Percentiles rank a stretch among this genome's conserved stretches.
Conservation (phyloP, 2,113 vertebrate species). For the Erythrolamprus reginae region DNA sequence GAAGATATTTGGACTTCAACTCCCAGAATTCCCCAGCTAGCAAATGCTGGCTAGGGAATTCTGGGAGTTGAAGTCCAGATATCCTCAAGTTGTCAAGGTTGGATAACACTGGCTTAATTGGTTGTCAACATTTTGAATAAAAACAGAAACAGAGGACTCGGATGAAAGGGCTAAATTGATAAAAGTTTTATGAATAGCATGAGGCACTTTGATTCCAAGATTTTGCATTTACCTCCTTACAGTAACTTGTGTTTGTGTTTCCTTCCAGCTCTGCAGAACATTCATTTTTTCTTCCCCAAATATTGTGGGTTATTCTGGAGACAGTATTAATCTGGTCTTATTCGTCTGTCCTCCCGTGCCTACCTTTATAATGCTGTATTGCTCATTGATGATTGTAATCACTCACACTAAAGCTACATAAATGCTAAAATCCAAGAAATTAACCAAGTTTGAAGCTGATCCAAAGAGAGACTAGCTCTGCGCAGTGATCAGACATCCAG, state of each 20-base stretch:
- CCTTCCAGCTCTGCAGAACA: background rate
- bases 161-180: background rate
- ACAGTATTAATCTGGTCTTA: background rate
- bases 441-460: background rate
- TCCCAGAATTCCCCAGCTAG: no score
- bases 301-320: background rate
- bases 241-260: background rate
- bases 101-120: no score
- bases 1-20: no score
- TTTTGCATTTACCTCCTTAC: background rate
- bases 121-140: background rate
- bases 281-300: background rate
- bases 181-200: background rate
- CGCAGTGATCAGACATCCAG: background rate
- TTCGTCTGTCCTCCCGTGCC: background rate
- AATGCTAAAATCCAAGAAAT: background rate
- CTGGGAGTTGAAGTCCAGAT: no score
- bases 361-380: background rate
- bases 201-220: background rate
- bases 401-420: background rate
- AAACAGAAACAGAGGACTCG: background rate
- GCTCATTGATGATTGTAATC: background rate
- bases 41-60: no score
- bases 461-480: background rate
- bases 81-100: no score